phyloP scores from a whole-genome alignment of 2,797 vertebrate species.

The Acridotheres tristis region DNA sequence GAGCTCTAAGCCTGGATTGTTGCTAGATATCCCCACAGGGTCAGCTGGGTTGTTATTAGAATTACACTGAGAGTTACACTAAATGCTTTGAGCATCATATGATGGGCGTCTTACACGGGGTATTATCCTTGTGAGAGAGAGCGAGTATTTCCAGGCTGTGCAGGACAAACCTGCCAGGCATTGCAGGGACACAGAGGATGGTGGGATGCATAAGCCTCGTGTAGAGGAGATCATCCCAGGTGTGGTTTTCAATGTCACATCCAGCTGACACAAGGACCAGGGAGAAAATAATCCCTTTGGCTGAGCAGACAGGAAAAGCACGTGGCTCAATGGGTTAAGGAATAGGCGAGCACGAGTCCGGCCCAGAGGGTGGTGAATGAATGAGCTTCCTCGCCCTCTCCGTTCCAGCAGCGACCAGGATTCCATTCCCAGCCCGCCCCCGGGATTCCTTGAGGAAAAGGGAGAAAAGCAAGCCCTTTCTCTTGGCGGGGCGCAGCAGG shows the following conservation, averaged over 20 bases:
- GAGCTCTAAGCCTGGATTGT: neutral
- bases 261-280: neutral
- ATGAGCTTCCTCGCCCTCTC: neutral
- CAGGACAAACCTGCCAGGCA: neutral
- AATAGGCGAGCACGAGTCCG: fast-evolving
- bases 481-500: fast-evolving
- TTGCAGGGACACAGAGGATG: neutral
- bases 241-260: neutral
- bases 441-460: conserved; percentile 33
- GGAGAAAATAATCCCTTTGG: neutral
- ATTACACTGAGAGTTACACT: neutral
- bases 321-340: neutral
- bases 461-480: conserved; percentile 22
- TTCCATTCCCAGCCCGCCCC: conserved; percentile 41
- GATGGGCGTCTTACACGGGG: fast-evolving
- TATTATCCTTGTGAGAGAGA: neutral
- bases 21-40: neutral
- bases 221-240: neutral
- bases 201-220: neutral
- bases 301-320: neutral
- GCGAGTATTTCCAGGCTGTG: neutral
- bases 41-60: neutral
- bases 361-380: neutral
- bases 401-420: neutral
- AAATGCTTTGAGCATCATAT: neutral